These are phyloP conservation scores for Sinosuthora webbiana DNA, from an alignment of 2,113 vertebrate species.

Conservation along the genomic window DNA sequence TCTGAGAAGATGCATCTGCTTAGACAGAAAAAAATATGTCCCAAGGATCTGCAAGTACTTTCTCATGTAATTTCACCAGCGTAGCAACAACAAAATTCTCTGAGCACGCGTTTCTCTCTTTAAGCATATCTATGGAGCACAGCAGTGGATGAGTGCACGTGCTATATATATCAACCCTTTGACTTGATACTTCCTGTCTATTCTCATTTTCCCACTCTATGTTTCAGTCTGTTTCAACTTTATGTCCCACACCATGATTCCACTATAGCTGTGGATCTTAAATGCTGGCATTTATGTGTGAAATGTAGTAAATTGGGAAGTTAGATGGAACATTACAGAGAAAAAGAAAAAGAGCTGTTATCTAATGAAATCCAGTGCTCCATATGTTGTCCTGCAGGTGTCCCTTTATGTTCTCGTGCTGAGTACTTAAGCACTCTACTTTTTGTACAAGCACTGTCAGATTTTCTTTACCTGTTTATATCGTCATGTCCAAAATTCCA, in stretches of 20 bases:
- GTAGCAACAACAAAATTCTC: not conserved
- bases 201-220: not conserved
- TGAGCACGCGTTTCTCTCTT: not conserved
- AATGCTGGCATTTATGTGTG: conserved; percentile 35
- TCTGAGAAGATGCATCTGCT: conserved; percentile 49
- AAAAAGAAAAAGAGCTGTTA: conserved; percentile 19
- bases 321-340: not conserved
- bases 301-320: conserved; percentile 19
- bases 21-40: not conserved
- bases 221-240: conserved; percentile 6
- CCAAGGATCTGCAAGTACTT: not conserved
- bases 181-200: not conserved
- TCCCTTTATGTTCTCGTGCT: conserved; percentile 30
- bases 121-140: not conserved
- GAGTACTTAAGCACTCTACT: conserved; percentile 24
- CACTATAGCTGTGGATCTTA: not conserved
- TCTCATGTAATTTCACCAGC: not conserved
- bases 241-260: not conserved
- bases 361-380: conserved; percentile 55
- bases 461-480: conserved; percentile 42
- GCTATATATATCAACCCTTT: not conserved
- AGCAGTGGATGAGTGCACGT: not conserved
- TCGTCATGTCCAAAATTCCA: not conserved
- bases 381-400: conserved; percentile 51
- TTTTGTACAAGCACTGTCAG: conserved; percentile 10